Base-by-base conservation (phyloP, 2,113 vertebrate species). In the Falcunculus frontatus region DNA sequence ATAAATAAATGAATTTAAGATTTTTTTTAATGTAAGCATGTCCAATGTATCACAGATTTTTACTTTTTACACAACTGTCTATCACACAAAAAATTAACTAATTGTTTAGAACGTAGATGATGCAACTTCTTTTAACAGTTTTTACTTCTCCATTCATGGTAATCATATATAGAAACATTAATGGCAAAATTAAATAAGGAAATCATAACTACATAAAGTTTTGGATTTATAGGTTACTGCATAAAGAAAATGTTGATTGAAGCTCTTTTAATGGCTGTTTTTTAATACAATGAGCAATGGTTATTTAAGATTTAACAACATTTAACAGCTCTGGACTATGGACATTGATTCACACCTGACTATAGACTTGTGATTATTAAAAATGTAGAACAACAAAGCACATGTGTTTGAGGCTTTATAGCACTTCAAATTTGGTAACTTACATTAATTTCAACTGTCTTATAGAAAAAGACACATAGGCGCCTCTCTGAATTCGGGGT, bases 391-490 rank as follows among this genome's bases (percentile, higher is more conserved):
- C 47, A 90, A 81, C 9, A 88, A 87, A 92, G 41, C 23, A 69
- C 80, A 80, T 23, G 42, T 49, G 81, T 59, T 70, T 89, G 68
- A 53, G 68, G 19, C 63, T 94, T 84, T 84, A 85, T 72, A 91
- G 50, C 13, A 39, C 55, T 74, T 55, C 77, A 94, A 84, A 89
- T 75, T 67, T 91, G 78, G 9, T 55, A 87, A 78, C 49, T 87
- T 89, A 50, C 12, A 75, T 94, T 95, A 94, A 95, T 96, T 96
- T 96, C 46, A 84, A 59, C 92, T n/a, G 10, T 93, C 32, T 91
- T 89, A 88, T 60, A 89, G 80, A 96, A 96, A 96, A 74, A 95
- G 87, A 96, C 46, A 93, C 47, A 70, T 32, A 88, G 85, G 93
- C 72, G 83, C 60, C 76, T 94, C 46, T 89, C 44, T 92, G 86